Evolutionary conservation across 2,888 invertebrate species (phyloP).

Genomic region (Orthosia gothica): DNA sequence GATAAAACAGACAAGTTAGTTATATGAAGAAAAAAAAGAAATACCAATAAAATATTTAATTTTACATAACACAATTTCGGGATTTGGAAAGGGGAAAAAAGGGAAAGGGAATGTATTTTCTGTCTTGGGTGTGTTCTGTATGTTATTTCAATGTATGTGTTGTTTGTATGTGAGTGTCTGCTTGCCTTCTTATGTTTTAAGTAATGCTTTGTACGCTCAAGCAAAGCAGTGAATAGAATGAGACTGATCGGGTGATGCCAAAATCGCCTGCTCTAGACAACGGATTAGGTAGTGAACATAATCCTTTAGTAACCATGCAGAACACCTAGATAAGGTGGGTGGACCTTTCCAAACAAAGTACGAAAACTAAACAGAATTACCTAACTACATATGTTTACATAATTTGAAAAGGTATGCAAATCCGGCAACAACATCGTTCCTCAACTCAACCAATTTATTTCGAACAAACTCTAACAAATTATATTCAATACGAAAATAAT

Average conservation of each 20-base stretch:
- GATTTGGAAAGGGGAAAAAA: no score
- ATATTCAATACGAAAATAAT: constrained; percentile 51
- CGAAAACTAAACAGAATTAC: background rate
- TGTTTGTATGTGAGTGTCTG: no score
- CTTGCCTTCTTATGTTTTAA: no score
- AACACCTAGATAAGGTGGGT: background rate
- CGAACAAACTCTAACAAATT: constrained; percentile 48
- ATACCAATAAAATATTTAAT: no score
- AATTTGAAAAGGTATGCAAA: constrained; percentile 28
- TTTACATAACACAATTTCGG: no score
- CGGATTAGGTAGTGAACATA: background rate
- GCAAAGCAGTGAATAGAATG: background rate
- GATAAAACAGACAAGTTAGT: no score
- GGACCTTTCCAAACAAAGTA: background rate
- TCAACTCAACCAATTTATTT: constrained; percentile 22
- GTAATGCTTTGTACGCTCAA: no score
- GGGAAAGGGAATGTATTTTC: no score
- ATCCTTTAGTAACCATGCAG: background rate
- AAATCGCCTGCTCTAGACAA: background rate
- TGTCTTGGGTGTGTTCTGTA: no score
- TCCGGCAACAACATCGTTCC: constrained; percentile 13
- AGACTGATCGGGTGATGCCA: background rate
- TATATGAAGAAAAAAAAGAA: no score
- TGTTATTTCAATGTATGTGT: no score
- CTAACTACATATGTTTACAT: background rate